These are phyloP conservation scores for Cyclura pinguis DNA, from an alignment of 2,797 vertebrate genomes.

Conservation along the genomic window DNA sequence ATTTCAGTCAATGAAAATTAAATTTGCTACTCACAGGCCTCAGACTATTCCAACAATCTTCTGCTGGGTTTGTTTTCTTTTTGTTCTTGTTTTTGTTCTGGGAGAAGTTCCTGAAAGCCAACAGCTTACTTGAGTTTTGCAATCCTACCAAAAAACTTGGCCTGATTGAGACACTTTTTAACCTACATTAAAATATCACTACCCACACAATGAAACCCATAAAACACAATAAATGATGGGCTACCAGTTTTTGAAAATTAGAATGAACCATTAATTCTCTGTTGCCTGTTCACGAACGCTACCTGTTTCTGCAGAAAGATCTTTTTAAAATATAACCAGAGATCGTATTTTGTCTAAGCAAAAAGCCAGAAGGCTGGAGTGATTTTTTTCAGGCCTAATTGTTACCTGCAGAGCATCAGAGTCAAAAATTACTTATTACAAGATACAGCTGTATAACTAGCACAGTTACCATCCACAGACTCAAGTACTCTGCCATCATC, in stretches of 20 bases:
- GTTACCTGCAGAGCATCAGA: conserved; percentile 61
- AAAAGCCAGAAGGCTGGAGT: conserved; percentile 47
- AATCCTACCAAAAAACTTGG: not conserved
- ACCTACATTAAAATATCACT: not conserved
- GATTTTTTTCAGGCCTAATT: conserved; percentile 66
- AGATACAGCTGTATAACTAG: conserved; percentile 69
- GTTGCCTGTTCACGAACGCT: conserved; percentile 42
- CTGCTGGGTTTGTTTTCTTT: too few species aligned
- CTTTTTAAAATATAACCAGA: conserved; percentile 23
- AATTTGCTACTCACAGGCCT: not conserved
- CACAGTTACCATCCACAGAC: conserved; percentile 72
- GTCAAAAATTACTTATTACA: conserved; percentile 63
- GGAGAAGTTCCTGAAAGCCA: not conserved
- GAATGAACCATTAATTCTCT: not conserved
- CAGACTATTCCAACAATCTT: not conserved
- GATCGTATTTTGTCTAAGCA: conserved; percentile 41
- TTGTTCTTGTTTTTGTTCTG: not conserved
- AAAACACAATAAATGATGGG: conserved; percentile 21
- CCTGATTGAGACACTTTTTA: not conserved
- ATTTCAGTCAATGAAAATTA: not conserved
- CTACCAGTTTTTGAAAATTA: conserved; percentile 10
- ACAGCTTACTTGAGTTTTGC: not conserved
- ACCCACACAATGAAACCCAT: not conserved
- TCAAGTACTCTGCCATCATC: conserved; percentile 75
- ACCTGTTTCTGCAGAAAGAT: conserved; percentile 30